Base-by-base conservation (phyloP, 2,113 vertebrate species). In the Oreotrochilus melanogaster region DNA sequence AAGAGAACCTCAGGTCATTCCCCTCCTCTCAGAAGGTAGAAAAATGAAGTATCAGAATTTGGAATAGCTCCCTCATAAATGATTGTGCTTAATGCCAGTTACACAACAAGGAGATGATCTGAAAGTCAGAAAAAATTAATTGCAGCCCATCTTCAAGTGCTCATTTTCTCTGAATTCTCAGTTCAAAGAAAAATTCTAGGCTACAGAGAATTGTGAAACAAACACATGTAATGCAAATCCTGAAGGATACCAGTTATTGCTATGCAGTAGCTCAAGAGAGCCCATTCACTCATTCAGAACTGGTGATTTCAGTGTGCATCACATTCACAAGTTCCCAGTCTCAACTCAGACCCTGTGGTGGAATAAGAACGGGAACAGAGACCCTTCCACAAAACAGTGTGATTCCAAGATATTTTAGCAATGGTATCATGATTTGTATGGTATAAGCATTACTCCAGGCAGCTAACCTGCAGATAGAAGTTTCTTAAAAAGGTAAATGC, bases 381-480 rank as follows among this genome's bases (percentile, higher is more conserved):
- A 75, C 30, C 25, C 6, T 93, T 17, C 17, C 33, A 75, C 14
- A 75, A 56, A 91, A 24, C 6, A 72, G 11, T 27, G 51, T 9
- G 2, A 35, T 64, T 47, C 31, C 65, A 56, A 61, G 14, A 13
- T 25, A 79, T 28, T 95, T 93, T 39, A 75, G 61, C n/a, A 58
- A 48, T 9, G 9, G 11, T 27, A 45, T 28, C 3, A 1, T 18
- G 25, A 31, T 74, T 81, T 4, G 0, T 16, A 13, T 2, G 19
- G 7, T 51, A 71, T 15, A 47, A 94, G 66, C 5, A 8, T 12
- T 23, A 8, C 39, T 64, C 37, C 69, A 93, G 51, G 37, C 33
- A 79, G 35, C 5, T 60, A 72, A 23, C 42, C 33, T 58, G 25
- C 31, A 86, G 72, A 61, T 28, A 67, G 71, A 64, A 83, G 22